Base-by-base conservation (phyloP, 2,888 invertebrate genomes). In the Cheilosia variabilis region DNA sequence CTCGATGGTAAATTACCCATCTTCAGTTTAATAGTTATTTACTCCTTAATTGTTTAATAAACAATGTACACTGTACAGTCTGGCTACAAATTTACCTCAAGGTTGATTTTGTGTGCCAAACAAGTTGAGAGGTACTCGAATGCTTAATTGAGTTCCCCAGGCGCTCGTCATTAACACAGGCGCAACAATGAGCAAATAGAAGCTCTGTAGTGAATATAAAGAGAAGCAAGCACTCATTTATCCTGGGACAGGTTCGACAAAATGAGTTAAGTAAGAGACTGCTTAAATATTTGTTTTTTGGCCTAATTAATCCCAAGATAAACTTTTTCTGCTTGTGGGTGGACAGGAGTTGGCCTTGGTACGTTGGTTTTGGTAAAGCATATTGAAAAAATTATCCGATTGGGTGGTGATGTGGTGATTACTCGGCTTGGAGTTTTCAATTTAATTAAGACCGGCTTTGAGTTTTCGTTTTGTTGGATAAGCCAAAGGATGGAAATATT, bases 201-300 rank as follows among this genome's bases (percentile, higher is more conserved):
- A 7, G 45, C 7, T 45, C 2, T 6, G 45, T 13, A 4, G 22
- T 9, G n/a, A 47, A 50, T 13, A 4, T 22, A 50, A 22, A 22
- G 10, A 50, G 10, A 22, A 22, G 17, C 31, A 6, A 19, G 22
- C 7, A 22, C 50, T 22, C 1, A 63, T 34, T 47, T 63, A 63
- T 50, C 63, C 63, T 63, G 47, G 24, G 41, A 17, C 22, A 43
- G 13, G 22, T 41, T 41, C 19, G 7, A 45, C 31, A 63, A 47
- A 47, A 47, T 31, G 63, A 63, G 47, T 63, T 63, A 63, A 63
- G 63, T 63, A 63, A 63, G 63, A 63, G 63, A 63, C 50, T 63
- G 34, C 63, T 27, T 34, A 63, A 63, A 63, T 63, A 50, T 63
- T 63, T 63, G 47, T 31, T 63, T 19, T 50, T 63, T 50, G 13